Conservation (phyloP, 2,888 invertebrate species). For the Hypselothyrea guttata region DNA sequence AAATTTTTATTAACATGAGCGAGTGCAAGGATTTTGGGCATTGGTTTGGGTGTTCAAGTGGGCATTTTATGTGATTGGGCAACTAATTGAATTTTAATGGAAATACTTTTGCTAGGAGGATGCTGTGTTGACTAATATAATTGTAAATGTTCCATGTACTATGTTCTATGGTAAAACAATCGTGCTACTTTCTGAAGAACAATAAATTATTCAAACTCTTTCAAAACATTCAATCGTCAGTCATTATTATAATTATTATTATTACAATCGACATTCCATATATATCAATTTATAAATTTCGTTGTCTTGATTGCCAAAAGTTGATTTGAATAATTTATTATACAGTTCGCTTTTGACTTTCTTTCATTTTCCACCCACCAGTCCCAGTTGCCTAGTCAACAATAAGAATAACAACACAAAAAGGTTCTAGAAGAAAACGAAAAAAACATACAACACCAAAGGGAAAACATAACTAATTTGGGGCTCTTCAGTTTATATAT, state of each 20-base stretch:
- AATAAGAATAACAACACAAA: conserved; percentile 19
- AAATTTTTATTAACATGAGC: neutral
- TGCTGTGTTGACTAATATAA: conserved; percentile 5
- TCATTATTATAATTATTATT: no score
- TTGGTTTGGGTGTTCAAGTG: neutral
- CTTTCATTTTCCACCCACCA: neutral
- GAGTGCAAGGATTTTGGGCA: conserved; percentile 16
- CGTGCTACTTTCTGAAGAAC: no score
- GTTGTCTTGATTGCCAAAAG: neutral
- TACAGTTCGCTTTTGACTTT: neutral
- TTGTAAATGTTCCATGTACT: no score
- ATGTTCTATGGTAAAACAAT: no score
- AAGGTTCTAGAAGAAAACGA: conserved; percentile 18
- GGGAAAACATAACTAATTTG: conserved; percentile 39
- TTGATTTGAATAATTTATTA: conserved; percentile 5
- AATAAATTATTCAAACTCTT: no score
- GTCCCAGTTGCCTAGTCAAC: conserved; percentile 23
- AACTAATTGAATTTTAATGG: neutral
- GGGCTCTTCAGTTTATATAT: conserved; percentile 6
- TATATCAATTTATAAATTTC: neutral
- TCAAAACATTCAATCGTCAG: no score
- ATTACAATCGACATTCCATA: no score
- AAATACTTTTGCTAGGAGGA: neutral
- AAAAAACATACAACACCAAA: conserved; percentile 46
- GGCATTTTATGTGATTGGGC: neutral